These are phyloP conservation scores for Anadara kagoshimensis DNA, from an alignment of 1,140 invertebrate species.

Conservation along the genomic window DNA sequence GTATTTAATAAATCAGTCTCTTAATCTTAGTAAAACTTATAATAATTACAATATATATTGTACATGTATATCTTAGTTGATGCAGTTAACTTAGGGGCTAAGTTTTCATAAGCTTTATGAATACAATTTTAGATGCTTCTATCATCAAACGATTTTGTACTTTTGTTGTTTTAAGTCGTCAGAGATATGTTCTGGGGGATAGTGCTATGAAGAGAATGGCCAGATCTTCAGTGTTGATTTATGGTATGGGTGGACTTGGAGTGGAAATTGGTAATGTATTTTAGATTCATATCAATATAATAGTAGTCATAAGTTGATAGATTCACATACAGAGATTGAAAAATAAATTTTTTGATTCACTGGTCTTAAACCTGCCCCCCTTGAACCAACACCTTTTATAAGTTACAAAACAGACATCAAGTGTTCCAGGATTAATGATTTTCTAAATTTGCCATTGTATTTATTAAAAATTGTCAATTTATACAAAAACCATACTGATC, in stretches of 20 bases:
- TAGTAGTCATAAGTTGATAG: background rate
- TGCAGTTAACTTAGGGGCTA: background rate
- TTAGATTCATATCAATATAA: background rate
- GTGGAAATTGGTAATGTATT: constrained; percentile 71
- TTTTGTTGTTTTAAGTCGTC: constrained; percentile 69
- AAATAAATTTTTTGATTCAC: background rate
- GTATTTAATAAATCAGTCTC: background rate
- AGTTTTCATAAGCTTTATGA: background rate
- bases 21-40: background rate
- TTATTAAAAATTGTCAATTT: too few species aligned
- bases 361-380: too few species aligned
- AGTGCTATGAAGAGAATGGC: constrained; percentile 73
- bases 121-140: background rate
- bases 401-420: too few species aligned
- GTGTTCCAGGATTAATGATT: too few species aligned
- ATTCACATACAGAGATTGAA: background rate
- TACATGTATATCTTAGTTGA: background rate
- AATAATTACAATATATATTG: background rate
- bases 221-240: constrained; percentile 66
- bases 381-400: too few species aligned
- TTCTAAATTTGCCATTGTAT: too few species aligned
- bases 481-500: too few species aligned
- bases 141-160: constrained; percentile 56
- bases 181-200: constrained; percentile 73
- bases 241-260: constrained; percentile 72